Conservation (phyloP, 2,888 invertebrate genomes). For the Dicranocentrus wangi region DNA sequence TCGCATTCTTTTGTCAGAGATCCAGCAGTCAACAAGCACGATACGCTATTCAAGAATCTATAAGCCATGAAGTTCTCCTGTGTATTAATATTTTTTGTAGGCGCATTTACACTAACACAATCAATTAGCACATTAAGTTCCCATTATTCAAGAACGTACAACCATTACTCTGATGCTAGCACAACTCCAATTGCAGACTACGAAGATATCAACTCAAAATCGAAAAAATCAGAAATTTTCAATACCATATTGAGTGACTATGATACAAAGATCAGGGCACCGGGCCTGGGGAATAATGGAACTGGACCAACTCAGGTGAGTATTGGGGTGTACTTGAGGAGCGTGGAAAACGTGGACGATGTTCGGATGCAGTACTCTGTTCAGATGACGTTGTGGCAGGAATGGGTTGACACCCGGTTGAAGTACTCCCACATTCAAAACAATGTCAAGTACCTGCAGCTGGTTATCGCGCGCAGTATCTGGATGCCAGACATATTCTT, state of each 20-base stretch:
- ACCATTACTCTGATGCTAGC: not conserved
- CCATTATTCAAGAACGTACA: not conserved
- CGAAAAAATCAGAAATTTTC: conserved; percentile 93
- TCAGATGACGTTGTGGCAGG: conserved; percentile 68
- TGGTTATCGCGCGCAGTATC: conserved; percentile 44
- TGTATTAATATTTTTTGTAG: too few species aligned
- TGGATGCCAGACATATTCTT: conserved; percentile 72
- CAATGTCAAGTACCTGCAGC: conserved; percentile 60
- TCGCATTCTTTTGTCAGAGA: not conserved
- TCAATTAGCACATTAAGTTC: not conserved
- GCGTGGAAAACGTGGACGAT: conserved; percentile 68
- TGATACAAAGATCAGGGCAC: conserved; percentile 92
- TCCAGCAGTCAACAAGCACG: not conserved
- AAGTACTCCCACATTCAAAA: conserved; percentile 53
- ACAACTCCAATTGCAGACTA: conserved; percentile 48
- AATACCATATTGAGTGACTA: conserved; percentile 91
- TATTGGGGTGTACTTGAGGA: conserved; percentile 59
- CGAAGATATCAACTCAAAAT: conserved; percentile 90
- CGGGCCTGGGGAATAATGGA: conserved; percentile 80
- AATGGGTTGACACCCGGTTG: conserved; percentile 68
- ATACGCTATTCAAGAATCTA: too few species aligned
- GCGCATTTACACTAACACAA: too few species aligned
- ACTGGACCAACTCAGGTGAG: conserved; percentile 55
- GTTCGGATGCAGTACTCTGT: conserved; percentile 67
- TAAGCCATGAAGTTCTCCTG: too few species aligned